Evolutionary conservation across 2,113 vertebrate species (phyloP).

Genomic region (Psettodes erumei): DNA sequence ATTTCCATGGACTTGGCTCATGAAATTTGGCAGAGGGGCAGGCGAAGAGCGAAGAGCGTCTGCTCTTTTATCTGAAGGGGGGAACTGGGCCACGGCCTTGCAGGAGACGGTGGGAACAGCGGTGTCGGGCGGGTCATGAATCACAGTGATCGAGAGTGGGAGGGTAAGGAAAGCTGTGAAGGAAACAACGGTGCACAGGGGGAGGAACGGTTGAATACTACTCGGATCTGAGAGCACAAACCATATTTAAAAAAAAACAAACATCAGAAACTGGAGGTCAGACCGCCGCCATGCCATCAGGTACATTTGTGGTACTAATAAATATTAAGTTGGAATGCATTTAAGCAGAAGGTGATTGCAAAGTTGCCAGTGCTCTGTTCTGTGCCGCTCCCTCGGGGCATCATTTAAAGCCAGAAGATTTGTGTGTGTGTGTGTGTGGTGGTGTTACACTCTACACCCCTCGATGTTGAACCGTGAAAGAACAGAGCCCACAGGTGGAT

Average conservation of each 20-base stretch:
- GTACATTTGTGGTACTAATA: not conserved
- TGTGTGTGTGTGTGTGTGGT: no score
- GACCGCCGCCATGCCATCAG: no score
- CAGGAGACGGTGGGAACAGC: conserved; percentile 4
- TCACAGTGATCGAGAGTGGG: not conserved
- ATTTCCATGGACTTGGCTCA: conserved; percentile 20
- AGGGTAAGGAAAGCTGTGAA: not conserved
- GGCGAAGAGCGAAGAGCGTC: not conserved
- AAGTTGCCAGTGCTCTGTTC: not conserved
- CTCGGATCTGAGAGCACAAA: not conserved
- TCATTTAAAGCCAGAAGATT: conserved; percentile 9
- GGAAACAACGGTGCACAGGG: not conserved
- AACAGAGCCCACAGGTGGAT: not conserved
- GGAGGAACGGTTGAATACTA: not conserved
- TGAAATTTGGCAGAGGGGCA: conserved; percentile 41
- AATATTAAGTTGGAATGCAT: not conserved
- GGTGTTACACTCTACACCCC: not conserved
- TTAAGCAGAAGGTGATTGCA: no score
- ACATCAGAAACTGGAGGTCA: no score
- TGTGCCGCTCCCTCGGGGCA: not conserved
- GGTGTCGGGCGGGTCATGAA: not conserved
- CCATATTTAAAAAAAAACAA: not conserved
- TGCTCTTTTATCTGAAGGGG: conserved; percentile 38
- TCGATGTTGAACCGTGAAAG: not conserved
- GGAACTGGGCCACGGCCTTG: conserved; percentile 42